These are phyloP conservation scores for Strigamia maritima DNA, from an alignment of 2,888 invertebrate species.

Conservation along the genomic window DNA sequence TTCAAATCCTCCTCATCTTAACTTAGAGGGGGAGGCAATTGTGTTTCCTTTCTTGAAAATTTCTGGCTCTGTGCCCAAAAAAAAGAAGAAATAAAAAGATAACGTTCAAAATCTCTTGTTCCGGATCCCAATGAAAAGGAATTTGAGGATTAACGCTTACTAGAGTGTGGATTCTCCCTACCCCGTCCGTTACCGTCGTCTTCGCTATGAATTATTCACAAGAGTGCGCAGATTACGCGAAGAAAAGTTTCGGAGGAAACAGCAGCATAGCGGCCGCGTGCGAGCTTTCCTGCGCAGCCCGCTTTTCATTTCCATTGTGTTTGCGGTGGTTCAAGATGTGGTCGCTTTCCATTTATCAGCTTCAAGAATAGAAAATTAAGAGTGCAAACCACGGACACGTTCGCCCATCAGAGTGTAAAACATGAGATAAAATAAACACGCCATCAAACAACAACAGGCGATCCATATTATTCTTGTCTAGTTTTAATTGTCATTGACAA, in stretches of 20 bases:
- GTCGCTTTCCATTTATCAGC: neutral
- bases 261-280: neutral
- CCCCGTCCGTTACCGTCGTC: too few relatives aligned
- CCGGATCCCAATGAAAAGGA: neutral
- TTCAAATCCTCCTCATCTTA: neutral
- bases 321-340: neutral
- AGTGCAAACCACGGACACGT: neutral
- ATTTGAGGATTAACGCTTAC: conserved; percentile 4
- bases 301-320: neutral
- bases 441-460: neutral
- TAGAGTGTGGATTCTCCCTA: neutral
- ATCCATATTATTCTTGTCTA: neutral
- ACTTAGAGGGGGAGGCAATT: neutral
- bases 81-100: neutral
- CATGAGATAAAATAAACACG: neutral
- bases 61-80: neutral
- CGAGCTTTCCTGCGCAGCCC: neutral
- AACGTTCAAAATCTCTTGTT: neutral
- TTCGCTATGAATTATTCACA: neutral
- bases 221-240: neutral
- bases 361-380: neutral
- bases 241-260: neutral
- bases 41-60: neutral
- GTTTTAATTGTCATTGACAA: neutral
- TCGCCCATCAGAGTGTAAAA: neutral